Evolutionary conservation across 2,113 vertebrate species (phyloP).

Genomic region (Petrocephalus microphthalmus): DNA sequence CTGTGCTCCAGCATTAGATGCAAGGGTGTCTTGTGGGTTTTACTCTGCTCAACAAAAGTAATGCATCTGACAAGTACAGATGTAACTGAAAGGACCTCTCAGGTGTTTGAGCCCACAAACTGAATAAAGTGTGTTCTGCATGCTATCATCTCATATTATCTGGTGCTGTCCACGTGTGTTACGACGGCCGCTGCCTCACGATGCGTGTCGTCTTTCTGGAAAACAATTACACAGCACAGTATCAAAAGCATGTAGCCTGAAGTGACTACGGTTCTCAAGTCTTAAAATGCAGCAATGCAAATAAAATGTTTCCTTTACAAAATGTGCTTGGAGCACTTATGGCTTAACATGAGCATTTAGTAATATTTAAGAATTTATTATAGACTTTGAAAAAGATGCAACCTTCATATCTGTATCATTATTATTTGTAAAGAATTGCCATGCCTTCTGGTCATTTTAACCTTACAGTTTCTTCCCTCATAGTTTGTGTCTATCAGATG

Average conservation of each 20-base stretch:
- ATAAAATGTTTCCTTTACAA: not conserved
- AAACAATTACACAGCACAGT: not conserved
- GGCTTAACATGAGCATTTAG: not conserved
- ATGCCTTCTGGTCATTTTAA: not conserved
- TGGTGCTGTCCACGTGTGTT: not conserved
- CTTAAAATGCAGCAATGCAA: not conserved
- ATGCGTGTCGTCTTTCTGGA: not conserved
- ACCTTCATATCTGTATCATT: not conserved
- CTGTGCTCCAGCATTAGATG: not conserved
- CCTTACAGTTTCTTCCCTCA: not conserved
- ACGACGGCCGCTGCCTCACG: not conserved
- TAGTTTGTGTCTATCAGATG: not conserved
- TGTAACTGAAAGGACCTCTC: not conserved
- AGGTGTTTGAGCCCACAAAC: too few relatives aligned
- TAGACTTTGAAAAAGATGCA: not conserved
- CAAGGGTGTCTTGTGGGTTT: not conserved
- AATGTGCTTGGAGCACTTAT: not conserved
- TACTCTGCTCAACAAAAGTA: not conserved
- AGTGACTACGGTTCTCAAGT: not conserved
- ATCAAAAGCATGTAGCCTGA: not conserved
- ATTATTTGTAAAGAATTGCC: not conserved
- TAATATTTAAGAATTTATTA: not conserved
- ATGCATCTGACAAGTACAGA: not conserved
- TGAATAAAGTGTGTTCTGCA: not conserved
- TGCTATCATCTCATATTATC: not conserved